These are phyloP conservation scores for Paradoxurus hermaphroditus DNA, from an alignment of 2,113 vertebrate species.

Conservation along the genomic window DNA sequence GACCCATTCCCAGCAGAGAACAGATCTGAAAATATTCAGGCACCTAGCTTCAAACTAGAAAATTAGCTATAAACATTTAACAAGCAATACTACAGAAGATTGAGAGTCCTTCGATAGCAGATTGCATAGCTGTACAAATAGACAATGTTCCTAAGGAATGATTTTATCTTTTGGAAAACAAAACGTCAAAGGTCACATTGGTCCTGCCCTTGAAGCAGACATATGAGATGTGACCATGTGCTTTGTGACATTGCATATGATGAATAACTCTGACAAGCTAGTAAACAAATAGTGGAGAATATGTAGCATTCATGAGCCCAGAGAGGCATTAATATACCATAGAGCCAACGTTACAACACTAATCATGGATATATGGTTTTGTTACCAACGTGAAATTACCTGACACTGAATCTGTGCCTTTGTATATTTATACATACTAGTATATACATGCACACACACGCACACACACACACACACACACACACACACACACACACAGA, in stretches of 20 bases:
- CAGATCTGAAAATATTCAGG: slow-evolving; percentile 22
- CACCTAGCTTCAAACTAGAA: slow-evolving; percentile 20
- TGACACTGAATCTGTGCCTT: not conserved
- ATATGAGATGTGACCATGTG: slow-evolving; percentile 80
- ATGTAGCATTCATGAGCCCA: slow-evolving; percentile 40
- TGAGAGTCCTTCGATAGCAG: slow-evolving; percentile 62
- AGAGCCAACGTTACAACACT: not conserved
- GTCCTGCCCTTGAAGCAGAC: slow-evolving; percentile 80
- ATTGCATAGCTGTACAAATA: slow-evolving; percentile 61
- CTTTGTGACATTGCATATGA: slow-evolving; percentile 80
- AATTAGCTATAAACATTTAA: slow-evolving; percentile 71
- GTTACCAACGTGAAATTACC: not conserved
- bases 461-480: not conserved
- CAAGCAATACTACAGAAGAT: slow-evolving; percentile 48
- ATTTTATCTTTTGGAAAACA: slow-evolving; percentile 79
- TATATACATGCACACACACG: too few relatives aligned
- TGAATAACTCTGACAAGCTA: slow-evolving; percentile 76
- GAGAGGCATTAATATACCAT: slow-evolving; percentile 52
- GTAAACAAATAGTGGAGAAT: slow-evolving; percentile 77
- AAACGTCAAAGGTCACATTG: slow-evolving; percentile 80
- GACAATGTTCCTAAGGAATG: slow-evolving; percentile 67
- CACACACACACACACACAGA: not conserved
- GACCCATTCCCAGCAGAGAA: not conserved
- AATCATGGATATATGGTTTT: not conserved
- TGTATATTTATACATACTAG: not conserved